Base-by-base conservation (phyloP, 1,140 invertebrate genomes). In the Drosophila rufa region DNA sequence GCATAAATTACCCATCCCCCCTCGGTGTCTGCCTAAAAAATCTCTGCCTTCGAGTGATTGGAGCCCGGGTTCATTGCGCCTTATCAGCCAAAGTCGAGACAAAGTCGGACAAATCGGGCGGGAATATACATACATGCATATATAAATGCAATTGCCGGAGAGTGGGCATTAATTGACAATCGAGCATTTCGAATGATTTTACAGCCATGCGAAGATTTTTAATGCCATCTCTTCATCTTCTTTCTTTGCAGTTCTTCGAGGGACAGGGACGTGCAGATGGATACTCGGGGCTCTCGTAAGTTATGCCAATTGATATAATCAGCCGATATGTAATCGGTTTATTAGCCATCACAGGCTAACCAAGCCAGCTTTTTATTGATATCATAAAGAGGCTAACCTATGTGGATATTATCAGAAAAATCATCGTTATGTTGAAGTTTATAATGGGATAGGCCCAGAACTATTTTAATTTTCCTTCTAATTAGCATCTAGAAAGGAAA, bases 1-100 rank as follows among this genome's bases (percentile, higher is more conserved):
- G 80, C 78, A 89, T 87, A 87, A 89, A 87, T 87, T 89, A 83
- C 80, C 67, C 45, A 59, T 55, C 42, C 58, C 76, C 55, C 17
- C 64, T 15, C 30, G 12, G 42, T 47, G 48, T 30, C 57, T 66
- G 50, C 64, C 79, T 77, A 79, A 79, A 86, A 56, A 75, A 80
- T 86, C 82, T 71, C 65, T 38, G 62, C 65, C 75, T 82, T 76
- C 58, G 55, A 79, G 66, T 82, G 64, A 86, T 75, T 68, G 64
- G 71, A 68, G 65, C 75, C 75, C 47, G 56, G 75, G 83, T 87
- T 86, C 76, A 83, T 59, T 86, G 83, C 38, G 69, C 78, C 42
- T 64, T 50, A 68, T 74, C 70, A 46, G 40, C 61, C 61, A 61
- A 64, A 77, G 68, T 74, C 81, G 56, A 38, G 67, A 77, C 55